Evolutionary conservation across 2,888 invertebrate genomes (phyloP).

Genomic region (Himalopsyche tibetana): DNA sequence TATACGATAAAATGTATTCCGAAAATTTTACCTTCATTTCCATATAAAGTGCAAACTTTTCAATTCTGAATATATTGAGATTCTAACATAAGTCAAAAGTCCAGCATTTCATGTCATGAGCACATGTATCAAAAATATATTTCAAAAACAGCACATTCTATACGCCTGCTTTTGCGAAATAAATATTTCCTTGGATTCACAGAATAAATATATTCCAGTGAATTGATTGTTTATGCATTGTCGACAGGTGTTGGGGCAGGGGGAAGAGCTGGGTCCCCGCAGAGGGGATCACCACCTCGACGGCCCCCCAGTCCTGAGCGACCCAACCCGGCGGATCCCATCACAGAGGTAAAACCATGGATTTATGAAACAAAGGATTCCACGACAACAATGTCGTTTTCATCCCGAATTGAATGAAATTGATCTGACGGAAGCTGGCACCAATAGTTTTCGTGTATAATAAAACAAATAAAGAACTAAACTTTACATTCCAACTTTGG

Average conservation of each 20-base stretch:
- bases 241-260: slow-evolving; percentile 76
- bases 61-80: no score
- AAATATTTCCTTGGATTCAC: not conserved
- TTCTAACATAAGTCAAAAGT: no score
- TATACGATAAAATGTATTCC: no score
- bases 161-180: no score
- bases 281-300: slow-evolving; percentile 76
- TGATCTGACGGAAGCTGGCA: not conserved
- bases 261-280: slow-evolving; percentile 70
- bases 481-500: no score
- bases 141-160: no score
- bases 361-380: slow-evolving; percentile 17
- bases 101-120: no score
- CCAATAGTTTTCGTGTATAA: not conserved
- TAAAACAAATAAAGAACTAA: not conserved
- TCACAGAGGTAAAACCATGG: slow-evolving; percentile 76
- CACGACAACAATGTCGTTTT: not conserved
- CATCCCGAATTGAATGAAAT: slow-evolving; percentile 1
- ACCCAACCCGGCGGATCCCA: slow-evolving; percentile 82
- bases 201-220: slow-evolving; percentile 23
- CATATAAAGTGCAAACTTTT: no score
- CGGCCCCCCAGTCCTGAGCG: slow-evolving; percentile 79
- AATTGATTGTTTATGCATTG: slow-evolving; percentile 52
- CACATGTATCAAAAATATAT: no score
- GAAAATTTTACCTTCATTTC: no score